phyloP scores from a whole-genome alignment of 2,113 vertebrate species.

The Lycaon pictus region DNA sequence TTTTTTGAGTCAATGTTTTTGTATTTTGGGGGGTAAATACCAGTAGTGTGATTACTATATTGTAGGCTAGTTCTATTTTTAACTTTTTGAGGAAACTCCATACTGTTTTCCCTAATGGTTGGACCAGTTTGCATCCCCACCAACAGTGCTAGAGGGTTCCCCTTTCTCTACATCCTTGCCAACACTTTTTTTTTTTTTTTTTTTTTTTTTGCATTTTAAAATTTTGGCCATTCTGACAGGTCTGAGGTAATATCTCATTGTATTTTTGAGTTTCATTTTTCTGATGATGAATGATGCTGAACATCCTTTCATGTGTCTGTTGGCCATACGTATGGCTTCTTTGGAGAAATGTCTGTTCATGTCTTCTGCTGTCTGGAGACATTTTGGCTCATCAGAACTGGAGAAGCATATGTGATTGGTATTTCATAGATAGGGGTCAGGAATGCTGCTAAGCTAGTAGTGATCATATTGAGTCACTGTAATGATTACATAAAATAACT shows the following conservation, averaged over 20 bases:
- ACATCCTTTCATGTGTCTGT: background rate
- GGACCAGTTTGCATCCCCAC: background rate
- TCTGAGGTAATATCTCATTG: background rate
- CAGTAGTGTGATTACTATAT: background rate
- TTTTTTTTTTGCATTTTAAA: background rate
- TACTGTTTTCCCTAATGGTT: background rate
- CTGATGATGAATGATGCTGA: background rate
- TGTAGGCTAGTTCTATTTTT: background rate
- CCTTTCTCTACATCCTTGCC: background rate
- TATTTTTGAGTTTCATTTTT: background rate
- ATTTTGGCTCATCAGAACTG: background rate
- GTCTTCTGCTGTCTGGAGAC: background rate
- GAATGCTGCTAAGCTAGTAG: background rate
- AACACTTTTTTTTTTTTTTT: background rate
- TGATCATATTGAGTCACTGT: background rate
- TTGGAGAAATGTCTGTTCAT: background rate
- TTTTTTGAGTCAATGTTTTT: background rate
- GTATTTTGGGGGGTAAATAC: background rate
- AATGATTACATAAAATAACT: constrained; percentile 6
- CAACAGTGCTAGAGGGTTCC: background rate
- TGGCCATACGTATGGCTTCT: background rate
- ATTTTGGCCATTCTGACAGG: background rate
- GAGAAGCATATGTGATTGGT: background rate
- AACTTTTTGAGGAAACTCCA: background rate
- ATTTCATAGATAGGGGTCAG: background rate